phyloP scores from a whole-genome alignment of 2,888 invertebrate genomes.

The Deroplatys truncata region DNA sequence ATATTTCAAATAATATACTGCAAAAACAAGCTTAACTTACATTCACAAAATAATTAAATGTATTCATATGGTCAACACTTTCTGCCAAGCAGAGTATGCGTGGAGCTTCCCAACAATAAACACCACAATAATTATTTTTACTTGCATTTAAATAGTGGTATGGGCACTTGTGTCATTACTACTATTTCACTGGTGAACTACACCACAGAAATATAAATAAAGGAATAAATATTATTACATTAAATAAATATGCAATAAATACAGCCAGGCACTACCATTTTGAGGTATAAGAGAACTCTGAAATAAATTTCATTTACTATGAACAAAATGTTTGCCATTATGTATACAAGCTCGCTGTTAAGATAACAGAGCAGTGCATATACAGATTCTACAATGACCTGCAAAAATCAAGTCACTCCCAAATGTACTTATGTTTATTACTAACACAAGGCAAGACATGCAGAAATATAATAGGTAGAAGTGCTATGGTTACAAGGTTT shows the following conservation, averaged over 20 bases:
- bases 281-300: not conserved
- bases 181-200: not conserved
- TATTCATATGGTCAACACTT: not conserved
- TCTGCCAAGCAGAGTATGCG: too few species aligned
- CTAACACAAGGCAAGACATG: not conserved
- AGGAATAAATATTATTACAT: not conserved
- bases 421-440: not conserved
- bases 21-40: not conserved
- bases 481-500: not conserved
- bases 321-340: not conserved
- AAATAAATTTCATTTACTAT: not conserved
- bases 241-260: not conserved
- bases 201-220: not conserved
- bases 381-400: not conserved
- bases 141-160: not conserved
- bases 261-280: not conserved
- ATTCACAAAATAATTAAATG: not conserved
- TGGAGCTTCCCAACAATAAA: not conserved
- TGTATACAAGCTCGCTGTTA: not conserved
- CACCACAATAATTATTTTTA: not conserved
- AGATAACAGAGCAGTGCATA: not conserved
- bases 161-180: not conserved
- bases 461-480: not conserved
- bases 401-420: not conserved
- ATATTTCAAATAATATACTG: not conserved